phyloP scores from a whole-genome alignment of 1,140 invertebrate species.

The Uloborus diversus region DNA sequence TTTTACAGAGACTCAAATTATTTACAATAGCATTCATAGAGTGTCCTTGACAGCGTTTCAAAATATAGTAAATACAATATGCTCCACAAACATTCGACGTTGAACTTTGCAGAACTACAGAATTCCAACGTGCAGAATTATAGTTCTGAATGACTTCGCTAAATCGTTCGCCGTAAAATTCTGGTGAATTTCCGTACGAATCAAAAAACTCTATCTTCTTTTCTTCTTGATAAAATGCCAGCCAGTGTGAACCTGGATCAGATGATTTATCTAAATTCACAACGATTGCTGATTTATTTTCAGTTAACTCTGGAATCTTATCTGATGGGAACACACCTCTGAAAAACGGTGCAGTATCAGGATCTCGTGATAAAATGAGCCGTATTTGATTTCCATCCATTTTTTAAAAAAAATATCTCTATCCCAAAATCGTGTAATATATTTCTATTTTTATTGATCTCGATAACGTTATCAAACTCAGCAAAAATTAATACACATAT shows the following conservation, averaged over 20 bases:
- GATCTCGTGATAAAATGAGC: not conserved
- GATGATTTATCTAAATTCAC: not conserved
- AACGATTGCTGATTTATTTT: not conserved
- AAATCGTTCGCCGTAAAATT: not conserved
- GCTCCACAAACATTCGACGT: constrained; percentile 3
- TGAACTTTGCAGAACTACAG: not conserved
- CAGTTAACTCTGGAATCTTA: not conserved
- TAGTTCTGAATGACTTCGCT: not conserved
- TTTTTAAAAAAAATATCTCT: no score
- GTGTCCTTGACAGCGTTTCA: not conserved
- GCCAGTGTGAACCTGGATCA: not conserved
- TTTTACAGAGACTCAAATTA: no score
- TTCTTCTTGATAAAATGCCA: not conserved
- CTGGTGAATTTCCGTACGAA: not conserved
- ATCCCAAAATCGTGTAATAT: not conserved
- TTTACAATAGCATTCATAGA: no score
- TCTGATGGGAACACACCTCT: not conserved
- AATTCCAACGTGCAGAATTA: not conserved
- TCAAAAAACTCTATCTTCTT: not conserved
- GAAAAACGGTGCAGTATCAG: not conserved
- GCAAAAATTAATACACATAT: not conserved
- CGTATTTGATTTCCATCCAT: not conserved
- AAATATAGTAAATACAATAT: not conserved
- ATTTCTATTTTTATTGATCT: not conserved
- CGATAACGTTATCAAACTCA: not conserved